These are phyloP conservation scores for Conus canariensis DNA, from an alignment of 2,888 invertebrate species.

Conservation along the genomic window DNA sequence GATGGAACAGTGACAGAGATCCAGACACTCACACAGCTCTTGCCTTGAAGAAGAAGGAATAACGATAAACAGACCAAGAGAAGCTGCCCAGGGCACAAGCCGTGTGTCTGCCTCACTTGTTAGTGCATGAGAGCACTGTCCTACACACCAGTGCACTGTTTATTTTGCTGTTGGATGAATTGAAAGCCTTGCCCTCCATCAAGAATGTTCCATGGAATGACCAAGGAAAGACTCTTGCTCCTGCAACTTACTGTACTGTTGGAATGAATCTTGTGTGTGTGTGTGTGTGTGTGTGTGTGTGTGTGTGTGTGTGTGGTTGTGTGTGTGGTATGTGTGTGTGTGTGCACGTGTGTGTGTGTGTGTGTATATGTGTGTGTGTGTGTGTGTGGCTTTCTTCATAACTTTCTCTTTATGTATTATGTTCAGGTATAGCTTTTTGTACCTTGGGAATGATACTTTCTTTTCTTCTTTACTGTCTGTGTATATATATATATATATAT, in stretches of 20 bases:
- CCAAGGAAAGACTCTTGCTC: not conserved
- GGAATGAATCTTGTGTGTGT: constrained; percentile 24
- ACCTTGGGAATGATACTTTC: no score
- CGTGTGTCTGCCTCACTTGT: not conserved
- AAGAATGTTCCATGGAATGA: not conserved
- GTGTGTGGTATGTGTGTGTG: not conserved
- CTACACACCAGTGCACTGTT: constrained; percentile 1
- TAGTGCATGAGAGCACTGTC: constrained; percentile 31
- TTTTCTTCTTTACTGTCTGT: not conserved
- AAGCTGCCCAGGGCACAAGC: not conserved
- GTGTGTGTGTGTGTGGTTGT: not conserved
- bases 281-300: not conserved
- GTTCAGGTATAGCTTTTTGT: no score
- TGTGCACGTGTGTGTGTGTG: not conserved
- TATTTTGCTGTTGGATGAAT: not conserved
- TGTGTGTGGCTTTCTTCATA: no score
- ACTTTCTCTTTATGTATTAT: no score
- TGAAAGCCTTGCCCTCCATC: not conserved
- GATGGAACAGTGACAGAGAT: no score
- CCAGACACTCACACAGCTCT: no score
- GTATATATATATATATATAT: not conserved
- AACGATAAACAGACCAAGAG: not conserved
- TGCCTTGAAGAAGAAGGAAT: no score
- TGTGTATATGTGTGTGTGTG: not conserved
- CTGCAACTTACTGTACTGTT: constrained; percentile 42